Base-by-base conservation (phyloP, 2,888 invertebrate species). In the Diabrotica balteata region DNA sequence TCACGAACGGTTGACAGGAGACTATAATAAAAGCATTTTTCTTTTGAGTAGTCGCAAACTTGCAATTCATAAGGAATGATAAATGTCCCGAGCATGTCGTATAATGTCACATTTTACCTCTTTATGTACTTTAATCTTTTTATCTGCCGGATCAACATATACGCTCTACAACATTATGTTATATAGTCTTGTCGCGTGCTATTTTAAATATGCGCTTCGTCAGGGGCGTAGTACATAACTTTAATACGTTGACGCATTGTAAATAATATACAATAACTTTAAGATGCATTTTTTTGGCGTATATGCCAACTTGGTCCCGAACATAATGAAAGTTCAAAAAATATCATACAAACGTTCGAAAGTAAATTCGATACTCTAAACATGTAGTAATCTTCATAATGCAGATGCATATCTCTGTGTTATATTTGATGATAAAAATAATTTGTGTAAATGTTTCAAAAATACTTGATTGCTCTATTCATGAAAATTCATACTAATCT, bases 41-140 rank as follows among this genome's bases (percentile, higher is more conserved):
- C 54, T 11, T 43, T 63, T 63, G 6, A 55, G 11, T 50, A 42
- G 49, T 50, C 44, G 45, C 59, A 11, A 50, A 49, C 49, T 63
- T 55, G 63, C 57, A 63, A 63, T 63, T 49, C 63, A 50, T 53
- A 52, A 43, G 10, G 43, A 8, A 57, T 71, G 69, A 71, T 69
- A 69, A 69, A 71, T 55, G 61, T 61, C 47, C 62, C 17, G 67
- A 55, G 68, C 71, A 74, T 72, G 75, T 75, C 77, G 74, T 69
- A 76, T 76, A 75, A 73, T 76, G 76, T 77, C 78, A 77, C 74
- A 77, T 77, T 77, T 73, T 70, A 72, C 70, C 70, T 72, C 72
- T 75, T 77, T 73, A 75, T 73, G 59, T 67, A 72, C 65, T 72
- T 57, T 73, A 73, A 70, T 60, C 66, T 69, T 67, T 72, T 73